Conservation (phyloP, 2,888 invertebrate species). For the Sisyra nigra region DNA sequence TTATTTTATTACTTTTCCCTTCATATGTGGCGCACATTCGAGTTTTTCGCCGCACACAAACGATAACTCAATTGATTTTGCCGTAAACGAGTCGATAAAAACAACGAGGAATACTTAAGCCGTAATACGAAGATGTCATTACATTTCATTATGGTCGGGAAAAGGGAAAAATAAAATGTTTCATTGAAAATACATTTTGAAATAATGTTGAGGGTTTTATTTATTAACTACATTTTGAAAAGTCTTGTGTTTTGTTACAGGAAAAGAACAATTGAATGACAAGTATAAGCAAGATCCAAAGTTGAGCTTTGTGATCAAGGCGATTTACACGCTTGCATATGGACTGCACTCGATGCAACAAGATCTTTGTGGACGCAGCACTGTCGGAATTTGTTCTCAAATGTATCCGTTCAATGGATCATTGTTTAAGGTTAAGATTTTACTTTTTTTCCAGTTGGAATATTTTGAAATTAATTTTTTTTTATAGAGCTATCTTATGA, state of each 20-base stretch:
- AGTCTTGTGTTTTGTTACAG: conserved; percentile 23
- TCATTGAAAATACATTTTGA: no score
- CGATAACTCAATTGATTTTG: no score
- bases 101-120: no score
- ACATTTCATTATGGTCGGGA: no score
- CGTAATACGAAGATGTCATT: no score
- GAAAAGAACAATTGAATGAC: conserved; percentile 35
- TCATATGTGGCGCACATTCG: no score
- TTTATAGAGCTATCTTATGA: conserved; percentile 45
- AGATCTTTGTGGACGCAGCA: conserved; percentile 38
- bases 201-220: not conserved
- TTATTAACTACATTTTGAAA: not conserved
- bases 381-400: conserved; percentile 39
- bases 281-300: conserved; percentile 58
- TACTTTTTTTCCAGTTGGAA: no score
- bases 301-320: conserved; percentile 63
- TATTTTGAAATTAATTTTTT: conserved; percentile 3
- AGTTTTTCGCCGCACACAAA: no score
- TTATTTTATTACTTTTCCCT: no score
- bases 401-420: conserved; percentile 58
- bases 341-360: conserved; percentile 54
- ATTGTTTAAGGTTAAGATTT: conserved; percentile 43
- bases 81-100: no score
- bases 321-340: conserved; percentile 57
- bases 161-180: no score